Conservation (phyloP, 2,113 vertebrate genomes). For the Amphiprion ocellaris region DNA sequence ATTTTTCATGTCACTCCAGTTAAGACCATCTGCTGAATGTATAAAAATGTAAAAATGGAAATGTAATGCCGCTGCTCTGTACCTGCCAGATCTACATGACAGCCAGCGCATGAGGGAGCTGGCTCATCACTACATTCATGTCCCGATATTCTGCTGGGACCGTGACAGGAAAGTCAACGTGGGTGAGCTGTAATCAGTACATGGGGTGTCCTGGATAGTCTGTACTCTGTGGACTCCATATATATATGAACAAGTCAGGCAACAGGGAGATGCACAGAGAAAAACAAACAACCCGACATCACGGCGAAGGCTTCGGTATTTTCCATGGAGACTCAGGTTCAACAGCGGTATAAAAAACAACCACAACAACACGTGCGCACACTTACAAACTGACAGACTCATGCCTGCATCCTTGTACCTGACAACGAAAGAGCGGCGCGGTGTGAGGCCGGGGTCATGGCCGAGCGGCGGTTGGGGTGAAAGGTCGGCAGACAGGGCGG, state of each 20-base stretch:
- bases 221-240: slow-evolving; percentile 36
- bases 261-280: slow-evolving; percentile 17
- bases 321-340: slow-evolving; percentile 20
- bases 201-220: slow-evolving; percentile 40
- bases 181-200: slow-evolving; percentile 55
- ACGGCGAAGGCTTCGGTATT: slow-evolving; percentile 31
- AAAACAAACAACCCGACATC: slow-evolving; percentile 47
- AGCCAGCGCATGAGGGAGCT: slow-evolving; percentile 44
- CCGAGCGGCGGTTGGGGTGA: slow-evolving; percentile 31
- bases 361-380: slow-evolving; percentile 3
- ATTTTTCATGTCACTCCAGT: slow-evolving; percentile 12
- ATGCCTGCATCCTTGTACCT: slow-evolving; percentile 68
- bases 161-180: slow-evolving; percentile 49
- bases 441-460: neutral
- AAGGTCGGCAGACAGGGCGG: slow-evolving; percentile 74
- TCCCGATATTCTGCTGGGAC: slow-evolving; percentile 41
- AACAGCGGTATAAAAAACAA: neutral
- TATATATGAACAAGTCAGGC: slow-evolving; percentile 31
- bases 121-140: slow-evolving; percentile 52
- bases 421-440: slow-evolving; percentile 76
- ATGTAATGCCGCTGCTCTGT: slow-evolving; percentile 30
- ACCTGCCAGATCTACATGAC: slow-evolving; percentile 60
- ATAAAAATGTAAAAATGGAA: slow-evolving; percentile 49
- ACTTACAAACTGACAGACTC: slow-evolving; percentile 12
- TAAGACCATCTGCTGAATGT: slow-evolving; percentile 46